A percentile compares a stretch with the other conserved stretches of the same genome.
These are phyloP conservation scores for Sebastes oblongus DNA, from an alignment of 2,797 vertebrate species.

Conservation along the genomic window DNA sequence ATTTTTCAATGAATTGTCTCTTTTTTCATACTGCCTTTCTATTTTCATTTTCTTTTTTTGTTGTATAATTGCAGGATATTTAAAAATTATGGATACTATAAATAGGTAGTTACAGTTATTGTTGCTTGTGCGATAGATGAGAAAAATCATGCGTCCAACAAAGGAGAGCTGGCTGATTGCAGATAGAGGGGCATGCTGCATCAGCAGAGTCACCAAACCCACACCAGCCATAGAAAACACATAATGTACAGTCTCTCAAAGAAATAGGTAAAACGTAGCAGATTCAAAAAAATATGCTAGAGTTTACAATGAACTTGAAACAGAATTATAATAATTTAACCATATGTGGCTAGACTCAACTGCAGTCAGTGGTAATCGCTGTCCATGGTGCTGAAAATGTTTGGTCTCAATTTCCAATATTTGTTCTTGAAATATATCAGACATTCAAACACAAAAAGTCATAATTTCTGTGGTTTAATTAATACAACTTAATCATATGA, in stretches of 20 bases:
- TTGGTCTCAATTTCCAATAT: not conserved
- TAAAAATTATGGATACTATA: not conserved
- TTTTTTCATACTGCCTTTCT: no score
- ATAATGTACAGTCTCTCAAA: not conserved
- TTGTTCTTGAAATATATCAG: not conserved
- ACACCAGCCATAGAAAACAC: not conserved
- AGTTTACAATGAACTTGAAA: not conserved
- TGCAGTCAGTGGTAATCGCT: not conserved
- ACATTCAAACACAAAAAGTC: rapidly evolving
- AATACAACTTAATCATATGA: not conserved
- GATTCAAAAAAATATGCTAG: not conserved
- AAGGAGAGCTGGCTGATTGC: not conserved
- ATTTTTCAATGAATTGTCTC: no score
- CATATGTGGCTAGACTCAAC: no score
- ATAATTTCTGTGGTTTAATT: not conserved
- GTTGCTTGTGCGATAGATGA: not conserved
- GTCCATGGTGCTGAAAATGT: not conserved
- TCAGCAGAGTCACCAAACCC: not conserved
- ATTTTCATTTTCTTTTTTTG: no score
- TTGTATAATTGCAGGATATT: not conserved
- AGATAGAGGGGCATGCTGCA: not conserved
- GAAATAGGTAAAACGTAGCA: not conserved
- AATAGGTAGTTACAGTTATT: not conserved
- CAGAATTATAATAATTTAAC: not conserved
- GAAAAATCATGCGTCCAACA: not conserved